Base-by-base conservation (phyloP, 2,113 vertebrate species). In the Amphiprion ocellaris region DNA sequence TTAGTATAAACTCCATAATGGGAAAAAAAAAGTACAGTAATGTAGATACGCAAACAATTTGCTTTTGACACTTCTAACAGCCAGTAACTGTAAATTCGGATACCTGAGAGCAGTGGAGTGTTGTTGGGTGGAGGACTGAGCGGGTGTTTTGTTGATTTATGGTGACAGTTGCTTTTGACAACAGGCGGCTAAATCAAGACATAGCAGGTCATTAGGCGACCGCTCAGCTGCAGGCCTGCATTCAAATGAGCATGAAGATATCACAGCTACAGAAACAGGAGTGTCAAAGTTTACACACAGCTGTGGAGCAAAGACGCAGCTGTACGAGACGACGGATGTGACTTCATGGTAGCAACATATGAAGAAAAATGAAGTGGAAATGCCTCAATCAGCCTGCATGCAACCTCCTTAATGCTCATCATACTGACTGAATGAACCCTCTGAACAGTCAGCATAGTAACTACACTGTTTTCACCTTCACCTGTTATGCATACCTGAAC, bases 141-240 rank as follows among this genome's bases (percentile, higher is more conserved):
- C 17, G 79, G 86, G 71, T 33, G 68, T 59, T 14, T 49, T 90
- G 89, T 88, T 96, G 94, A 96, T 96, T 97, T 96, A 96, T 93
- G 89, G 79, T 85, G 93, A 93, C 95, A 97, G 95, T 95, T 96
- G 92, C 91, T 94, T 96, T 94, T 92, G 94, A 95, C 95, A 95
- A 94, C 81, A 93, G 88, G 85, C 90, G 90, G 93, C 96, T 96
- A 96, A 97, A 96, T 95, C 92, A 94, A 95, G 92, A 94, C 79
- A 76, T 77, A 46, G 68, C 71, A 72, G 81, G 81, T 90, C 85
- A 87, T 78, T 81, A 74, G 81, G 74, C 69, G 52, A 77, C 82
- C 79, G 69, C 66, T 84, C 72, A 87, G 66, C 76, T 58, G 69
- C 50, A 26, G 50, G 12, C 26, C 44, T 69, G 66, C 30, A 28